Conservation (phyloP, 2,113 vertebrate genomes). For the Otolemur garnettii region DNA sequence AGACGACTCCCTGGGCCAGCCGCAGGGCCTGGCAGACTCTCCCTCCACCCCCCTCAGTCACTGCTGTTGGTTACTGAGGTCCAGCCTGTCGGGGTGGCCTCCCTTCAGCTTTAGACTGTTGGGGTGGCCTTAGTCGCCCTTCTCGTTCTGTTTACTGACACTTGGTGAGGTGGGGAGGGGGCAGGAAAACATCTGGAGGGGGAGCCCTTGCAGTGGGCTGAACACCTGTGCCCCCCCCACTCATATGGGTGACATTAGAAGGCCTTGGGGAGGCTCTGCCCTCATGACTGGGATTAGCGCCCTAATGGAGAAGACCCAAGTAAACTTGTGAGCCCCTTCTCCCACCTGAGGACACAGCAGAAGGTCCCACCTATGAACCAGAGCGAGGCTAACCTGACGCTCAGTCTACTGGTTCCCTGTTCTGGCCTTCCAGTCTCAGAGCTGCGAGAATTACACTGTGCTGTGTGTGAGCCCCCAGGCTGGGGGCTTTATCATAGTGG, state of each 20-base stretch:
- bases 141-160: neutral
- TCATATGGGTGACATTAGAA: neutral
- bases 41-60: neutral
- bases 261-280: neutral
- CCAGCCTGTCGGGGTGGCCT: fast-evolving
- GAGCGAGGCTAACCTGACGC: neutral
- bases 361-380: neutral
- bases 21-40: fast-evolving
- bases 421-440: neutral
- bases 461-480: neutral
- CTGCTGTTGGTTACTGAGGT: neutral
- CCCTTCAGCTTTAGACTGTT: neutral
- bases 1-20: too few species aligned
- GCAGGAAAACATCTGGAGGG: neutral
- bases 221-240: too few species aligned
- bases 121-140: neutral
- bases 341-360: neutral
- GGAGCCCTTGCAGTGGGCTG: neutral
- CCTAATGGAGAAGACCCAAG: neutral
- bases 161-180: neutral
- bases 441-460: neutral
- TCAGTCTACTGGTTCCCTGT: neutral
- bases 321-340: neutral
- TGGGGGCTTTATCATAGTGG: neutral
- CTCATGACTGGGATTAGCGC: neutral